Evolutionary conservation across 2,113 vertebrate species (phyloP).

Genomic region (Psittacula cyanocephala): DNA sequence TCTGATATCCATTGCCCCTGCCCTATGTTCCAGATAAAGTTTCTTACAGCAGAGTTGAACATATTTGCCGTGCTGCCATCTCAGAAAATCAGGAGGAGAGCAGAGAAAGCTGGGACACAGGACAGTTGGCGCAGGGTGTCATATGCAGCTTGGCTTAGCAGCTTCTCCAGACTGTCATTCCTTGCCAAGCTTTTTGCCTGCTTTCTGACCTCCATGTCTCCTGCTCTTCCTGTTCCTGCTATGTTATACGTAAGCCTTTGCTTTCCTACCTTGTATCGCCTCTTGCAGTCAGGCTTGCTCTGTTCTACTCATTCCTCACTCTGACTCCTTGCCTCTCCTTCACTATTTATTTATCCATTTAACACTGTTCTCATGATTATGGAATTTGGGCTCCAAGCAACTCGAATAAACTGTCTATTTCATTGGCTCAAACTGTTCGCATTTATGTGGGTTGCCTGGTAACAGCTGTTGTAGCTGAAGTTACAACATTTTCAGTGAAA

Average conservation of each 20-base stretch:
- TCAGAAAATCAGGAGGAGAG: background rate
- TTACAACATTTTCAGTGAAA: slow-evolving; percentile 44
- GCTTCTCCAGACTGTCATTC: background rate
- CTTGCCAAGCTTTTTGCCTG: background rate
- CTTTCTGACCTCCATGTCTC: background rate
- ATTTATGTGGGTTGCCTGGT: slow-evolving; percentile 38
- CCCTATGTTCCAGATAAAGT: background rate
- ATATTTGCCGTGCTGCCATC: background rate
- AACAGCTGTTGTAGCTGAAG: slow-evolving; percentile 40
- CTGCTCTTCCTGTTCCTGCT: background rate
- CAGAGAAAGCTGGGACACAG: background rate
- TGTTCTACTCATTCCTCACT: background rate
- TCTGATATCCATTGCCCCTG: background rate
- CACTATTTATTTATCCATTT: slow-evolving; percentile 7
- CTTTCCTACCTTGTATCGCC: background rate
- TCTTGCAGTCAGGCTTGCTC: background rate
- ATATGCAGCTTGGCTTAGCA: background rate
- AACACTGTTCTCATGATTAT: slow-evolving; percentile 21
- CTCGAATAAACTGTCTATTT: slow-evolving; percentile 1
- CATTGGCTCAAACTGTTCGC: slow-evolving; percentile 9
- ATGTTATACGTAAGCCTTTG: rapidly evolving
- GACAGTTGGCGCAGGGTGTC: background rate
- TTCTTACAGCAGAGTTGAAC: background rate
- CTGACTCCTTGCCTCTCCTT: background rate
- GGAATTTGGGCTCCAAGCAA: slow-evolving; percentile 47